These are phyloP conservation scores for Zhuqinia jingwanae DNA, from an alignment of 2,888 invertebrate genomes.

Conservation along the genomic window DNA sequence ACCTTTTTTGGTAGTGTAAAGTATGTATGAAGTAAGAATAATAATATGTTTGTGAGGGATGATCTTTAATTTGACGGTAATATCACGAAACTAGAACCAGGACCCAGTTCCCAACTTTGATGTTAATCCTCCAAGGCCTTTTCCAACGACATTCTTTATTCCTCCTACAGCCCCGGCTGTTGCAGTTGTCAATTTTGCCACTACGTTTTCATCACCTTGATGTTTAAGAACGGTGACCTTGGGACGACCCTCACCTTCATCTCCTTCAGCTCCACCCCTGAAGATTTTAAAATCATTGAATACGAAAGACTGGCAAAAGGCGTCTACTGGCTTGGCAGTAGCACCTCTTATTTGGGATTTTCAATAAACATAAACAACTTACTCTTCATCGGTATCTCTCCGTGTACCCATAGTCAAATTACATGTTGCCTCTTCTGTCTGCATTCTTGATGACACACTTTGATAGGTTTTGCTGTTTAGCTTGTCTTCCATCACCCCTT, in stretches of 20 bases:
- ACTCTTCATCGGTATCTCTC: constrained; percentile 77
- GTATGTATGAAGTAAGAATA: constrained; percentile 39
- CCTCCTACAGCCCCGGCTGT: constrained; percentile 93
- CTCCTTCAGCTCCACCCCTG: constrained; percentile 84
- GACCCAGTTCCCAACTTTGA: constrained; percentile 89
- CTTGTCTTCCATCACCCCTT: constrained; percentile 98
- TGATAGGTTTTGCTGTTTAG: constrained; percentile 97
- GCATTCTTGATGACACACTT: constrained; percentile 95
- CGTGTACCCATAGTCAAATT: constrained; percentile 84
- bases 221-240: constrained; percentile 85
- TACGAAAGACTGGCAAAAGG: too few species aligned
- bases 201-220: constrained; percentile 87
- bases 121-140: constrained; percentile 94
- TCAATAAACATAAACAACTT: constrained; percentile 48
- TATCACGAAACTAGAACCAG: constrained; percentile 79
- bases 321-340: too few species aligned
- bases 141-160: constrained; percentile 94
- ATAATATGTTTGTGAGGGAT: too few species aligned
- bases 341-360: too few species aligned
- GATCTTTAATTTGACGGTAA: constrained; percentile 63
- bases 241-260: constrained; percentile 83
- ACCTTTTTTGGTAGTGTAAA: constrained; percentile 39
- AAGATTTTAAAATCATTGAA: neutral
- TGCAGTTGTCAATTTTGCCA: constrained; percentile 89
- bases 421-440: constrained; percentile 97